Evolutionary conservation across 2,888 invertebrate species (phyloP).

Genomic region (Philereme transversata): DNA sequence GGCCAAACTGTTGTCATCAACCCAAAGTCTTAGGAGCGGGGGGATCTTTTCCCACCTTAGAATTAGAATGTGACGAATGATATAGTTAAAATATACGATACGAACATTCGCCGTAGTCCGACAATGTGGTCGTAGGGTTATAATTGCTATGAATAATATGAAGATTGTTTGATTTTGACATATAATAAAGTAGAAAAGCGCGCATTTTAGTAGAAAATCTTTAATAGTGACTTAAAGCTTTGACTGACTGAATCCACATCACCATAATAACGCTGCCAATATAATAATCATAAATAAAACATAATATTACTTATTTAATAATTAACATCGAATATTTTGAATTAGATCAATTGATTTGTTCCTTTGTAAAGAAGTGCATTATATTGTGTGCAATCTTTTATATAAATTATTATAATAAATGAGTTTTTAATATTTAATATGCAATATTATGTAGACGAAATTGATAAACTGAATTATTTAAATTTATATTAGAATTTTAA

Average conservation of each 20-base stretch:
- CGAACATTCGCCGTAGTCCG: too few relatives aligned
- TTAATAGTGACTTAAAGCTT: too few relatives aligned
- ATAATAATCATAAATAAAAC: constrained; percentile 20
- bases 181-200: too few relatives aligned
- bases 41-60: too few relatives aligned
- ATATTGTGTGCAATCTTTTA: constrained; percentile 24
- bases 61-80: too few relatives aligned
- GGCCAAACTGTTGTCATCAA: too few relatives aligned
- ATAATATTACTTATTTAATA: constrained; percentile 16
- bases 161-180: too few relatives aligned
- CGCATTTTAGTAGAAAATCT: too few relatives aligned
- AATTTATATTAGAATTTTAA: constrained; percentile 1
- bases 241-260: constrained; percentile 26
- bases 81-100: too few relatives aligned
- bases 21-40: too few relatives aligned
- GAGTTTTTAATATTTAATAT: constrained; percentile 11
- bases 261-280: constrained; percentile 5
- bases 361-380: constrained; percentile 30
- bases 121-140: too few relatives aligned
- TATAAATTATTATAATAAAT: constrained; percentile 4
- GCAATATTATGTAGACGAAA: constrained; percentile 17
- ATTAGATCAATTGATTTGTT: constrained; percentile 21
- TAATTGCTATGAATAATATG: too few relatives aligned
- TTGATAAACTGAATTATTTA: constrained; percentile 11
- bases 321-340: constrained; percentile 23